These are phyloP conservation scores for Anadara kagoshimensis DNA, from an alignment of 1,140 invertebrate genomes.

Conservation along the genomic window DNA sequence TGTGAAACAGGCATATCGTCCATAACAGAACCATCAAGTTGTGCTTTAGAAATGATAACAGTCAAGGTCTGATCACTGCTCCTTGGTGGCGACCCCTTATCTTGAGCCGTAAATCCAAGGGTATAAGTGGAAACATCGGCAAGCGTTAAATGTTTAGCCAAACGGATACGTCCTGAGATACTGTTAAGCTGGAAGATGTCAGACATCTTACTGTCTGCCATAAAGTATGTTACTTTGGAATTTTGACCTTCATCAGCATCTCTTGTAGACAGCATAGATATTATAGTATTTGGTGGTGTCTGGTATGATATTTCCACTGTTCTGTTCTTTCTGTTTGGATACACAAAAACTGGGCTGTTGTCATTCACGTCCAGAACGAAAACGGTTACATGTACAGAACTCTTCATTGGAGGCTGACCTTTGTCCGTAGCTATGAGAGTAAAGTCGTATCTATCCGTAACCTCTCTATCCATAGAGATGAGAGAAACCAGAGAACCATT, in stretches of 20 bases:
- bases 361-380: slow-evolving; percentile 60
- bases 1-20: slow-evolving; percentile 8
- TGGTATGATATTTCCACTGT: slow-evolving; percentile 89
- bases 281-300: slow-evolving; percentile 79
- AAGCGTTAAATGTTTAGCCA: slow-evolving; percentile 10
- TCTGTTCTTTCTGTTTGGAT: slow-evolving; percentile 87
- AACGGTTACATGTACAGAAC: slow-evolving; percentile 49
- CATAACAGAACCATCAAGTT: not conserved
- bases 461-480: slow-evolving; percentile 92
- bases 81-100: slow-evolving; percentile 36
- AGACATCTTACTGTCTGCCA: slow-evolving; percentile 31
- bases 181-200: slow-evolving; percentile 36
- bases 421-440: slow-evolving; percentile 84
- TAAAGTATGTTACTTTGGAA: slow-evolving; percentile 74
- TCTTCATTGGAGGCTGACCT: slow-evolving; percentile 49
- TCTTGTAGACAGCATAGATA: slow-evolving; percentile 56
- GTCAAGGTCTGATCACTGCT: slow-evolving; percentile 26
- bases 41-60: slow-evolving; percentile 23
- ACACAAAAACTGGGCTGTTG: slow-evolving; percentile 74
- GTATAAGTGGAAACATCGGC: slow-evolving; percentile 30
- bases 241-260: slow-evolving; percentile 80
- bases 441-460: slow-evolving; percentile 84
- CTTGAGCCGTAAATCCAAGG: slow-evolving; percentile 30
- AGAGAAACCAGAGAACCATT: slow-evolving; percentile 95
- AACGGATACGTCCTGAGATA: slow-evolving; percentile 26